phyloP scores from a whole-genome alignment of 2,888 invertebrate species.

The Drosophila neonasuta region DNA sequence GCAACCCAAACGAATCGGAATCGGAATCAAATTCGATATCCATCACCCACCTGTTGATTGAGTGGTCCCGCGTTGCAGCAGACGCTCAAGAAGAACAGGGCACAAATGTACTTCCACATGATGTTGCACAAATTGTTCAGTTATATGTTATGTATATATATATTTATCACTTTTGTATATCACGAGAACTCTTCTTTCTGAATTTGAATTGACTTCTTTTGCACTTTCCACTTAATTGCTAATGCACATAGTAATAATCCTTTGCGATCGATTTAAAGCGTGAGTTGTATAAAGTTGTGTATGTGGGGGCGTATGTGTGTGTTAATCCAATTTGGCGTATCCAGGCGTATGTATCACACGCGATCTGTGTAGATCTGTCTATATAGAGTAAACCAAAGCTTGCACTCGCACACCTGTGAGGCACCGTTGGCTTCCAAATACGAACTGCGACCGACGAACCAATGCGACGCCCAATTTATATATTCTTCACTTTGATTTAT shows the following conservation, averaged over 20 bases:
- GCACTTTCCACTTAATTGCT: conserved; percentile 17
- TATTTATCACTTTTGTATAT: conserved; percentile 39
- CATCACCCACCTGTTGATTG: conserved; percentile 77
- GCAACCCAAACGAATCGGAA: conserved; percentile 18
- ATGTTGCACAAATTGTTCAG: conserved; percentile 37
- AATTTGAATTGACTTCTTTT: neutral
- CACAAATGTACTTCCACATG: conserved; percentile 78
- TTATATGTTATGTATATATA: conserved; percentile 19
- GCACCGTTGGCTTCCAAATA: conserved; percentile 82
- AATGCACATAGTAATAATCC: conserved; percentile 71
- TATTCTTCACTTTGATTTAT: conserved; percentile 83
- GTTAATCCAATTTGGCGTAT: conserved; percentile 43
- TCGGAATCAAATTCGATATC: conserved; percentile 14
- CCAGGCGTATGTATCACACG: conserved; percentile 33
- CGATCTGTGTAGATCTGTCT: conserved; percentile 33
- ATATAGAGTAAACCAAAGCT: conserved; percentile 76
- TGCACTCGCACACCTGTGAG: conserved; percentile 81
- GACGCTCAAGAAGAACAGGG: conserved; percentile 72
- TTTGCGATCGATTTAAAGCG: conserved; percentile 29
- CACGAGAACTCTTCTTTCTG: conserved; percentile 20
- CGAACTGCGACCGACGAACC: conserved; percentile 81
- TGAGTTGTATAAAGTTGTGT: conserved; percentile 9
- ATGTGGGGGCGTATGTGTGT: conserved; percentile 25
- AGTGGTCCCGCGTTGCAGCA: conserved; percentile 79
- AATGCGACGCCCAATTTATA: conserved; percentile 82